Evolutionary conservation across 2,113 vertebrate species (phyloP), one percentile per base, ranked within the genome.

Genomic region (Carassius gibelio): DNA sequence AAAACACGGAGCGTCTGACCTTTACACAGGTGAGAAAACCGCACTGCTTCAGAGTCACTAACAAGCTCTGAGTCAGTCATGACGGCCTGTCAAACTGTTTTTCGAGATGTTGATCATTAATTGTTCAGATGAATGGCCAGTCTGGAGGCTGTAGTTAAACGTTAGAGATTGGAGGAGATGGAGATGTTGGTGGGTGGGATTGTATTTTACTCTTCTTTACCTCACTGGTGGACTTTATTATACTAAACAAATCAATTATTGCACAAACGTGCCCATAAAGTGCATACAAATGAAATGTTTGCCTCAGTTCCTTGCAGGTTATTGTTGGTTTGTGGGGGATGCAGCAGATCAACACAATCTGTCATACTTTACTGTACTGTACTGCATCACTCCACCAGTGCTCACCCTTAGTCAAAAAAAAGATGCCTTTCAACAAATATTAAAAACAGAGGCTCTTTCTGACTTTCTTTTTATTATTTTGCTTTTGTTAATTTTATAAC

Each of bases 1-100:
- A 88, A 75, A 81, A 88, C 87, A 82, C 13, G 62, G 84, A 30
- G 85, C 13, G 55, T n/a, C 36, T 66, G 81, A 82, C 81, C 81
- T 82, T 82, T 82, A 82, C 81, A 17, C 66, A 72, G 66, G 66
- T 72, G 81, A 82, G 45, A 71, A 81, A 82, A 52, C 7, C 48
- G 42, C 79, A 68, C 61, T 30, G 42, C 11, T 81, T 81, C 5
- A 62, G 38, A 64, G 59, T 61, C 57, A 1, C 74, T 48, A 69
- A 10, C 89, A 52, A 52, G 45, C 17, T 42, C 76, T 23, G 55
- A 26, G 75, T 5, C n/a, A 1, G 26, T 19, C 48, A 19, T 8
- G 50, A 34, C 15, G 75, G 30, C 50, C 50, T 50, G 45, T 30
- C 74, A 52, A 52, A 19, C 74, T 17, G 45, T 4, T 5, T 72